A percentile compares a stretch with the other conserved stretches of the same genome.
Evolutionary conservation across 2,113 vertebrate species (phyloP).

Genomic region (Alectura lathami): DNA sequence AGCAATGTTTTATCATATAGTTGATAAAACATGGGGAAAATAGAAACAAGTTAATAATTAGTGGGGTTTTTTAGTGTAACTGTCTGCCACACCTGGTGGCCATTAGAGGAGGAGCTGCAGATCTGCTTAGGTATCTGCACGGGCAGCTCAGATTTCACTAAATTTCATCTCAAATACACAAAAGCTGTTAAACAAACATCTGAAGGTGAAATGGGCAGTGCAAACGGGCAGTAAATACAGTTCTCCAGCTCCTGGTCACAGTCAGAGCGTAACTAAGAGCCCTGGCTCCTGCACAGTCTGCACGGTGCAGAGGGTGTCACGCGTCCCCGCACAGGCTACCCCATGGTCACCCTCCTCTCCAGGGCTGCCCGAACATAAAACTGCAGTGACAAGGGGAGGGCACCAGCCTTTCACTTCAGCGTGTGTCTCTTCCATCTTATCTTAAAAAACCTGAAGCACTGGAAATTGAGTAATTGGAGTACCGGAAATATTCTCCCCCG

Average conservation of each 20-base stretch:
- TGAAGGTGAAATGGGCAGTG: neutral
- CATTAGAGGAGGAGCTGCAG: neutral
- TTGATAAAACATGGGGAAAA: neutral
- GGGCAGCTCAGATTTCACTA: neutral
- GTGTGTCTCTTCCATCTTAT: neutral
- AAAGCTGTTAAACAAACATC: neutral
- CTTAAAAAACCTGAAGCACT: neutral
- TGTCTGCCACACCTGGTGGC: fast-evolving
- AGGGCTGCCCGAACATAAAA: neutral
- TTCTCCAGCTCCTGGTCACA: neutral
- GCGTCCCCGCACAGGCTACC: neutral
- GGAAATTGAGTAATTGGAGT: too few relatives aligned
- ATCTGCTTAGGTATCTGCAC: neutral
- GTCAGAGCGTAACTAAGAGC: neutral
- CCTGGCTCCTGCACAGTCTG: neutral
- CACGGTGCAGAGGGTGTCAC: fast-evolving
- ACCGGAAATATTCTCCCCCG: neutral
- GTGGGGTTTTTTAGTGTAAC: neutral
- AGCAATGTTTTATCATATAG: neutral
- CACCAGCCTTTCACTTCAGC: neutral
- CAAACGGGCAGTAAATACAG: neutral
- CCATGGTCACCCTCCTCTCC: neutral
- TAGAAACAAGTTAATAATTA: neutral
- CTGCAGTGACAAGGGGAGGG: neutral
- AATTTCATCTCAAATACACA: neutral